Base-by-base conservation (phyloP, 92 coral and sea anemone species). In the Diadumene lineata region DNA sequence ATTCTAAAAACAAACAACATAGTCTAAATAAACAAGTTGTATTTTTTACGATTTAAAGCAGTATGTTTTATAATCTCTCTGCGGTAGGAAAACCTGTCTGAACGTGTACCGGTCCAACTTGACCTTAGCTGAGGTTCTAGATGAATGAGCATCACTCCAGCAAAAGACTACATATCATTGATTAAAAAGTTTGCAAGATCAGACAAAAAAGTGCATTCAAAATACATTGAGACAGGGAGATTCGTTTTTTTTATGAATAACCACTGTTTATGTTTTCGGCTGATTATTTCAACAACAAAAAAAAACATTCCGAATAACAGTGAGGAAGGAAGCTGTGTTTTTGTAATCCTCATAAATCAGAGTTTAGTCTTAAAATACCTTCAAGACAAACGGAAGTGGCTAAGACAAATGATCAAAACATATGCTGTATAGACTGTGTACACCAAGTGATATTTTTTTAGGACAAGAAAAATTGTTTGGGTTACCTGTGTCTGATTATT, bases 291-390 rank as follows among this genome's bases (percentile, higher is more conserved):
- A n/a, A n/a, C n/a, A n/a, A n/a, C n/a, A n/a, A n/a, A n/a, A n/a
- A n/a, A n/a, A n/a, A n/a, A n/a, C n/a, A n/a, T n/a, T n/a, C n/a
- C n/a, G n/a, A n/a, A n/a, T n/a, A n/a, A n/a, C 61, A 11, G 64
- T 58, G 29, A 26, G 64, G 7, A 58, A 58, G 31, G 64, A 58
- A 58, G 31, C 29, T 6, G 64, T 17, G 64, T 58, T 22, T 21
- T 25, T 58, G 31, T 22, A 22, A 58, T 58, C 64, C 64, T 26
- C 64, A 25, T 53, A 58, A 58, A 58, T 58, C 64, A 58, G 26
- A 10, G 23, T 58, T 2, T 2, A 25, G 17, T 58, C 11, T 4
- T 32, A 32, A 22, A 25, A 53, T 21, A 53, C 24, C 58, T 53
- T 38, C 8, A 16, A 58, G 17, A 22, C 29, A 22, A 58, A 11